Conservation (phyloP, 2,113 vertebrate genomes). For the Mohoua ochrocephala region DNA sequence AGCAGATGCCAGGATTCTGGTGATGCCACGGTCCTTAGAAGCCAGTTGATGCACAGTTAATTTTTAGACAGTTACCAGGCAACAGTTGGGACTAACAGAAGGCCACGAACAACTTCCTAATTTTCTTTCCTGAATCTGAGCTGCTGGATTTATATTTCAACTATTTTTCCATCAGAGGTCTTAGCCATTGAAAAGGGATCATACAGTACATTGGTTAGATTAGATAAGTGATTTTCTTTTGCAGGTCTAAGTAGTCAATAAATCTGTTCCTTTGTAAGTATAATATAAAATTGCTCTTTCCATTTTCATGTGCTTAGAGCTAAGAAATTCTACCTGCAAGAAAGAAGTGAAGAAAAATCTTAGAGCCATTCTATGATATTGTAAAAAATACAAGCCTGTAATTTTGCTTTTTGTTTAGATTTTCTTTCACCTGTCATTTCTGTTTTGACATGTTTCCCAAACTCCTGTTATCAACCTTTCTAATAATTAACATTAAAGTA, state of each 20-base stretch:
- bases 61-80: constrained; percentile 62
- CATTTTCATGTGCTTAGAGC: not conserved
- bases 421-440: constrained; percentile 7
- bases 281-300: not conserved
- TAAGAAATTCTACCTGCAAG: not conserved
- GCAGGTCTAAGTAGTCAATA: not conserved
- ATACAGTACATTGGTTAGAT: not conserved
- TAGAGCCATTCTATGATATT: not conserved
- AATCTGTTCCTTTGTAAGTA: not conserved
- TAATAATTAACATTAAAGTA: not conserved
- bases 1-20: not conserved
- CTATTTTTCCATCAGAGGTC: not conserved
- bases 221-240: not conserved
- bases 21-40: not conserved
- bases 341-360: not conserved
- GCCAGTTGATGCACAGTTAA: constrained; percentile 41
- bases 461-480: not conserved
- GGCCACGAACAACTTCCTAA: not conserved
- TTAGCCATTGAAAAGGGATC: not conserved
- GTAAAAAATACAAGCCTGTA: not conserved
- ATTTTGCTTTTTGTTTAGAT: constrained; percentile 13
- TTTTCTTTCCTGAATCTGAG: not conserved
- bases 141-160: constrained; percentile 23
- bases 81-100: constrained; percentile 44
- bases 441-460: constrained; percentile 21